Base-by-base conservation (phyloP, 2,888 invertebrate genomes). In the Yponomeuta plumbellus region DNA sequence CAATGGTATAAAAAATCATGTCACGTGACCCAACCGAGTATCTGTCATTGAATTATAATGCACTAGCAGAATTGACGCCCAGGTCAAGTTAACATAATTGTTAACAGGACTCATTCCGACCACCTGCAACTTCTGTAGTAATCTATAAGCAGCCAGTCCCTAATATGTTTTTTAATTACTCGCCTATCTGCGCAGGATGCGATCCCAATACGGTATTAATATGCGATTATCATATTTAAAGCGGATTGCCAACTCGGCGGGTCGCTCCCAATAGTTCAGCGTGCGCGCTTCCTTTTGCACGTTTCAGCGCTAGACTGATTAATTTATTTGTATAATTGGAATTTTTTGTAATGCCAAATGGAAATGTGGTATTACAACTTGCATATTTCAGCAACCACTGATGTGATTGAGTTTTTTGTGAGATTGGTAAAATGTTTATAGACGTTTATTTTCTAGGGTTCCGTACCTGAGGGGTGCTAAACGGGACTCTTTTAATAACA, bases 131-230 rank as follows among this genome's bases (percentile, higher is more conserved):
- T 17, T 17, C 44, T 0, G 17, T 17, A 13, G 17, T 52, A 17
- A 52, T 17, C 34, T 34, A 34, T 8, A 10, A 5, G 44, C 17
- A 34, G 34, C 22, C 61, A n/a, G 17, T 5, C 74, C 76, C 75
- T 83, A 80, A 85, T 83, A 83, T 84, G 79, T 83, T 86, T 85
- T 85, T 85, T 86, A 86, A 86, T 87, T 85, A 86, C 80, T 79
- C 72, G 67, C 67, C 20, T 56, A 56, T 20, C 23, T 64, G 64
- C 58, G 56, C 26, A n/a, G 34, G 57, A 17, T 56, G 58, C 65
- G 34, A 39, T 65, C 20, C 39, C 57, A 22, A 65, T 39, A 22
- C 58, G 65, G 34, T 65, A 58, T 65, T 65, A 65, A 65, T 65
- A 75, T 79, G 75, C 74, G 78, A 79, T 83, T 82, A 84, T 84